Conservation (phyloP, 2,888 invertebrate genomes). For the Drosophila limbata region DNA sequence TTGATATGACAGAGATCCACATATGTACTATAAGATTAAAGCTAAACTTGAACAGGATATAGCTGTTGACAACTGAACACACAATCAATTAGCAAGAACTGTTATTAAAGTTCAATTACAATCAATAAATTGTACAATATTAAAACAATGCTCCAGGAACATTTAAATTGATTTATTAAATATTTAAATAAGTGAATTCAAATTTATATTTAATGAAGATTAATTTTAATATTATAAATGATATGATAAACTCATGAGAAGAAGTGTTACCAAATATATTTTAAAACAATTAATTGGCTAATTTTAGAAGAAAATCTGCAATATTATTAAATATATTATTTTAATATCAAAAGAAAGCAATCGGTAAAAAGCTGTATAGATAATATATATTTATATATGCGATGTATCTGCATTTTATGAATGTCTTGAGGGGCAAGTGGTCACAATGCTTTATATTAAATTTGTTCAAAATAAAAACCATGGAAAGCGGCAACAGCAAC, state of each 20-base stretch:
- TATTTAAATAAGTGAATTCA: background rate
- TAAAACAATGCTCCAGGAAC: background rate
- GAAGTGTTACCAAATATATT: no score
- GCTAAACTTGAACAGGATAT: slow-evolving; percentile 9
- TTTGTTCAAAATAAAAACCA: slow-evolving; percentile 45
- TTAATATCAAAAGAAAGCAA: background rate
- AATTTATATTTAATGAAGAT: background rate
- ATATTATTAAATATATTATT: background rate
- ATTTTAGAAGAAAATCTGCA: background rate
- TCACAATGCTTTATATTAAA: slow-evolving; percentile 69
- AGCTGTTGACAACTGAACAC: slow-evolving; percentile 13
- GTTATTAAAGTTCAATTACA: slow-evolving; percentile 9
- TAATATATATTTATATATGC: background rate
- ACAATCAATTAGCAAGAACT: slow-evolving; percentile 13
- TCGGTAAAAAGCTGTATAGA: background rate
- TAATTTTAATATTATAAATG: background rate
- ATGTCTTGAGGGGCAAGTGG: slow-evolving; percentile 46
- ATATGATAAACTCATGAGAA: background rate
- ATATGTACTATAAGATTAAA: background rate
- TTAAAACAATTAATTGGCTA: background rate
- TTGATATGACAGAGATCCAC: slow-evolving; percentile 13
- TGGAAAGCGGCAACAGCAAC: slow-evolving; percentile 14
- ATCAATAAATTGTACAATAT: slow-evolving; percentile 1
- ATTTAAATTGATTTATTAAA: background rate
- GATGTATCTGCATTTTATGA: slow-evolving; percentile 8